Conservation (phyloP, 2,888 invertebrate species). For the Microplitis deprimator region DNA sequence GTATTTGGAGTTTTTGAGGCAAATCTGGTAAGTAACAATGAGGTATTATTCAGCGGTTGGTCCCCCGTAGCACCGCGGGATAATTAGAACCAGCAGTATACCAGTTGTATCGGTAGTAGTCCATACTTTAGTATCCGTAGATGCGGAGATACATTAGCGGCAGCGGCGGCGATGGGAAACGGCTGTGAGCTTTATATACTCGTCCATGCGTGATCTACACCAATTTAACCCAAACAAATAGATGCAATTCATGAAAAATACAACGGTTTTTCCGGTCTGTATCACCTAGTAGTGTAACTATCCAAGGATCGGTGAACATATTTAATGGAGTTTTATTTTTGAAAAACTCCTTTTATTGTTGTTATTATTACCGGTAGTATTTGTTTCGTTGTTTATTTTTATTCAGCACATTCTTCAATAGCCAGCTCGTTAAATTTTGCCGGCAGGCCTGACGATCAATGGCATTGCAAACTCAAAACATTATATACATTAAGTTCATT, state of each 20-base stretch:
- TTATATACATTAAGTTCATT: constrained; percentile 19
- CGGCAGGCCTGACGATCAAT: background rate
- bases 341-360: background rate
- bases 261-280: constrained; percentile 7
- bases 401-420: background rate
- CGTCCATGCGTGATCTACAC: constrained; percentile 11
- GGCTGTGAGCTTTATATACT: constrained; percentile 21
- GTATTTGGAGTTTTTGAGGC: too few relatives aligned
- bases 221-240: background rate
- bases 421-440: too few relatives aligned
- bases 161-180: too few relatives aligned
- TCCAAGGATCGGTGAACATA: too few relatives aligned
- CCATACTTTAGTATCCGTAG: too few relatives aligned
- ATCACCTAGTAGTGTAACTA: background rate
- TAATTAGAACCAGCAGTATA: constrained; percentile 34
- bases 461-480: constrained; percentile 8
- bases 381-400: too few relatives aligned
- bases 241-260: background rate
- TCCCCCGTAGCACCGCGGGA: constrained; percentile 25
- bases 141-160: too few relatives aligned
- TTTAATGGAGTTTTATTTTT: too few relatives aligned
- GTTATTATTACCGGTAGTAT: too few relatives aligned
- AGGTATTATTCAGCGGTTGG: constrained; percentile 31
- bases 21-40: constrained; percentile 37
- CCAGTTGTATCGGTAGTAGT: background rate